Conservation (phyloP, 2,888 invertebrate species). For the Nymphalis urticae region DNA sequence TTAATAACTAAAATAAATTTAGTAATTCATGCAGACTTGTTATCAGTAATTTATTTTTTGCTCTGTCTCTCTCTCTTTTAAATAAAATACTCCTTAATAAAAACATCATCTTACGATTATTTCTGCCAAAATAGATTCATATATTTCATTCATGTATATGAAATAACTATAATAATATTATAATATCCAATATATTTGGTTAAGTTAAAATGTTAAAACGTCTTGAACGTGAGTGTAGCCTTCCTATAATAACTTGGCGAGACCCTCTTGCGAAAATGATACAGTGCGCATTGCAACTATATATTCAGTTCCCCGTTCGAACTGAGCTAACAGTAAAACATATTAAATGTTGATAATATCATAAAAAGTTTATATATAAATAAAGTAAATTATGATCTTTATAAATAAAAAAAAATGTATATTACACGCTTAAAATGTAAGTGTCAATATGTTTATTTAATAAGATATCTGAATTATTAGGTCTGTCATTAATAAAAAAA, state of each 20-base stretch:
- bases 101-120: too few relatives aligned
- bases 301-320: conserved; percentile 48
- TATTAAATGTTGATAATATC: conserved; percentile 21
- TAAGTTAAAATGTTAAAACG: conserved; percentile 10
- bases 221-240: conserved; percentile 44
- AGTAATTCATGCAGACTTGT: too few relatives aligned
- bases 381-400: neutral
- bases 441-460: too few relatives aligned
- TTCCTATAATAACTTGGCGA: conserved; percentile 53
- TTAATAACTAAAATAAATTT: too few relatives aligned
- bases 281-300: conserved; percentile 54
- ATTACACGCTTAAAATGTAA: too few relatives aligned
- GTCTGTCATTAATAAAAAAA: too few relatives aligned
- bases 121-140: too few relatives aligned
- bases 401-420: too few relatives aligned
- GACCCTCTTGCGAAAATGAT: conserved; percentile 57
- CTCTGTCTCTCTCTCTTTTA: too few relatives aligned
- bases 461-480: too few relatives aligned
- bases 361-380: conserved; percentile 6
- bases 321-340: conserved; percentile 34
- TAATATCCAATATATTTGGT: neutral
- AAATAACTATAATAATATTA: neutral
- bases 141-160: neutral
- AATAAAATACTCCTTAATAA: too few relatives aligned
- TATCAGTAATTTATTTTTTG: too few relatives aligned